Evolutionary conservation across 1,140 invertebrate species (phyloP), one percentile per base, ranked within the genome.

Genomic region (Araneus ventricosus): DNA sequence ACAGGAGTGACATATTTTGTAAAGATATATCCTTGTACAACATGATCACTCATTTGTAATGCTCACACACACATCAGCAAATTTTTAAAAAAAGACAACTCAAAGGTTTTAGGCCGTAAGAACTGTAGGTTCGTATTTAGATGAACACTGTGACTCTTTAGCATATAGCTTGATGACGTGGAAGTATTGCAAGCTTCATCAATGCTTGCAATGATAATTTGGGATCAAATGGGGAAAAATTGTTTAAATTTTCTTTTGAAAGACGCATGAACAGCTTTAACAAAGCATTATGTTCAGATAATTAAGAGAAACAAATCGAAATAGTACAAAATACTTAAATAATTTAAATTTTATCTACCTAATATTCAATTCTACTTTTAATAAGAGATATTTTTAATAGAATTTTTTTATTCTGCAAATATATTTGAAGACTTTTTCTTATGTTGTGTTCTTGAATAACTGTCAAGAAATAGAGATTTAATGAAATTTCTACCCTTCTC

Each of bases 1-100:
- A 80, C 41, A 70, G 67, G 85, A 34, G 52, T 93, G 91, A 93
- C 67, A 93, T 93, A 93, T 93, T 93, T 93, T 93, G 87, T 93
- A 93, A 93, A 75, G 39, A 92, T 88, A 93, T 88, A 75, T 93
- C 91, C 91, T 92, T 93, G 91, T 93, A 93, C 61, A 88, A 93
- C 84, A 88, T 93, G 91, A 93, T 85, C 91, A 87, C 85, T 75
- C 61, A 93, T 93, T 93, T 93, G 91, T 93, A 93, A 86, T 93
- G 82, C 82, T 86, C 91, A 87, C 91, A 93, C 91, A 93, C 82
- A 93, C 91, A 87, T 30, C 67, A 88, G 86, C 70, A 79, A 79
- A 90, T 59, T 34, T 63, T 93, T 93, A 87, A 61, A 93, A 84
- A 91, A 82, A 86, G 22, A 52, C 22, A 17, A 70, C 37, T 86